phyloP scores from a whole-genome alignment of 1,140 invertebrate species.

The Ceratosolen fusciceps region DNA sequence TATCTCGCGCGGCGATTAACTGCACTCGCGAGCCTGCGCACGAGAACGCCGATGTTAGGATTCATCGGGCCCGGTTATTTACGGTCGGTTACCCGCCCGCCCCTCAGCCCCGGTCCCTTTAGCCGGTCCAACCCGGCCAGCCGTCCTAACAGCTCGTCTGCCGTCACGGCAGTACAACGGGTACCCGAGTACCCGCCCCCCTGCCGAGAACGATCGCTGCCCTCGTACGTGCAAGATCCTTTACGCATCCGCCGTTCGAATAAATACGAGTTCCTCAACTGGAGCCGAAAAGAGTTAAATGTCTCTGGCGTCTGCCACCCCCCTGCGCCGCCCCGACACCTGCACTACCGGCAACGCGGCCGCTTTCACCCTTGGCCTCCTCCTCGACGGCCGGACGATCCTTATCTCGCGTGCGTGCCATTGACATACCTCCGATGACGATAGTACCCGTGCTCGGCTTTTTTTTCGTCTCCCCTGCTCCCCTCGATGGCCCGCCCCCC shows the following conservation, averaged over 20 bases:
- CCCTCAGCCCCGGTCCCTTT: no score
- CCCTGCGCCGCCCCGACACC: no score
- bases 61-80: neutral
- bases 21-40: neutral
- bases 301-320: no score
- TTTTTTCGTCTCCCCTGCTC: neutral
- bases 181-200: no score
- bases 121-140: no score
- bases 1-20: neutral
- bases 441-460: neutral
- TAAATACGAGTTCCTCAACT: no score
- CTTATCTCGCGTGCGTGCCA: no score
- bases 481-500: neutral
- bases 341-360: neutral
- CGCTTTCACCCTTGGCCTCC: neutral
- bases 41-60: neutral
- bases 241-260: neutral
- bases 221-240: neutral
- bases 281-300: no score
- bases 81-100: neutral
- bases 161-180: no score
- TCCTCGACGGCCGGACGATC: neutral
- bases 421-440: no score
- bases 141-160: no score
- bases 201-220: no score